Base-by-base conservation (phyloP, 1,140 invertebrate species). In the Antheraea mylitta region DNA sequence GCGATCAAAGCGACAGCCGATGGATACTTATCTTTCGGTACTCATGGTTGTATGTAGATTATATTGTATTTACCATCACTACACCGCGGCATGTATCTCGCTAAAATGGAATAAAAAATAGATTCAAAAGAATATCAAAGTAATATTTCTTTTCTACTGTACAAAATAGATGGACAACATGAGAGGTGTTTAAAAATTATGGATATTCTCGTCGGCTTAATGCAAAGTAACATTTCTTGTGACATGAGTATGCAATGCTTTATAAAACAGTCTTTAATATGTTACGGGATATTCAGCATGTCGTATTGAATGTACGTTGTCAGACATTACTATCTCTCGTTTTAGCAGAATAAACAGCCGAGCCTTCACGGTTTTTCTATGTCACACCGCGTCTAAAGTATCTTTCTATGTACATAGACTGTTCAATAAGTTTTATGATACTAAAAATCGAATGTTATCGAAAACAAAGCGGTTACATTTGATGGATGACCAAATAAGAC, bases 401-500 rank as follows among this genome's bases (percentile, higher is more conserved):
- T 16, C 9, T 53, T 53, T 53, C 2, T 16, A 13, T 53, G 6
- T 42, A 53, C 45, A 53, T 13, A 7, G 11, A 53, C 0, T 53
- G 45, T 13, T 53, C 16, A 53, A n/a, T 53, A 13, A 53, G 9
- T 42, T 53, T 53, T 53, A 53, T 53, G 16, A 53, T 53, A 53
- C 45, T 6, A 53, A 53, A 53, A 13, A 53, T 16, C 45, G 5
- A 13, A 13, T 53, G 16, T n/a, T 53, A 16, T 53, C 10, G 11
- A 3, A 61, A 7, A 36, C 63, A n/a, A 18, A 18, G 45, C 45
- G 45, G 59, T 37, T 61, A 36, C 42, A 61, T 73, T 59, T 77
- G 75, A 79, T 75, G 68, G 77, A 79, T 75, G 73, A 71, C 42
- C 58, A 67, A 68, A 69, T 38, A 71, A 71, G 71, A 70, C 66